Conservation (phyloP, 2,113 vertebrate species). For the Pandion haliaetus region DNA sequence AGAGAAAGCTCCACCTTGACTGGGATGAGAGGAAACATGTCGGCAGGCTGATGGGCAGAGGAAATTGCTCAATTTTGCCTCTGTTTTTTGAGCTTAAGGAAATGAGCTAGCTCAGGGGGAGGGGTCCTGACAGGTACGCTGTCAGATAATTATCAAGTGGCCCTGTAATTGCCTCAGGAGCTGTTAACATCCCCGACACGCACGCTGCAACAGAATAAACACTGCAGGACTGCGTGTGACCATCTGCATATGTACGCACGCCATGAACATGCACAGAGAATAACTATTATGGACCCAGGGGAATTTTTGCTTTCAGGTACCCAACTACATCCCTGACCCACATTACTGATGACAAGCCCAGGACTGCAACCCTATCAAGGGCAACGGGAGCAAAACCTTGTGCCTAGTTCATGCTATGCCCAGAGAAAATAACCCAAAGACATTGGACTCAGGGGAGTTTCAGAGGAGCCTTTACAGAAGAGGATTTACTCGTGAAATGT, state of each 20-base stretch:
- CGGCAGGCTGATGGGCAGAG: background rate
- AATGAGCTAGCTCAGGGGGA: background rate
- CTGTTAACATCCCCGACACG: fast-evolving
- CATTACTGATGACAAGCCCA: background rate
- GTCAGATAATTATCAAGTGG: background rate
- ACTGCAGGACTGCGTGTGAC: background rate
- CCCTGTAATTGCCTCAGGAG: background rate
- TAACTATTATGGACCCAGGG: background rate
- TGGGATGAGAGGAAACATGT: background rate
- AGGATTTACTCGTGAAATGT: background rate
- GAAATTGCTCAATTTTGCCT: background rate
- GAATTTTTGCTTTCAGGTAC: background rate
- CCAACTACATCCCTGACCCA: fast-evolving
- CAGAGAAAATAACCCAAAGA: background rate
- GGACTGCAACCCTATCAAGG: background rate
- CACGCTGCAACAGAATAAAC: background rate
- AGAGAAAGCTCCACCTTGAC: background rate
- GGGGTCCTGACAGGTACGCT: fast-evolving
- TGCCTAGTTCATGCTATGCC: background rate
- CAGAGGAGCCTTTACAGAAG: background rate
- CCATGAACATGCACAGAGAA: background rate
- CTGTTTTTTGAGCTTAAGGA: background rate
- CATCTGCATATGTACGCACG: fast-evolving
- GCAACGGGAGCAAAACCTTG: background rate
- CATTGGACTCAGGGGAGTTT: background rate